Evolutionary conservation across 2,113 vertebrate species (phyloP).

Genomic region (Cebidichthys violaceus): DNA sequence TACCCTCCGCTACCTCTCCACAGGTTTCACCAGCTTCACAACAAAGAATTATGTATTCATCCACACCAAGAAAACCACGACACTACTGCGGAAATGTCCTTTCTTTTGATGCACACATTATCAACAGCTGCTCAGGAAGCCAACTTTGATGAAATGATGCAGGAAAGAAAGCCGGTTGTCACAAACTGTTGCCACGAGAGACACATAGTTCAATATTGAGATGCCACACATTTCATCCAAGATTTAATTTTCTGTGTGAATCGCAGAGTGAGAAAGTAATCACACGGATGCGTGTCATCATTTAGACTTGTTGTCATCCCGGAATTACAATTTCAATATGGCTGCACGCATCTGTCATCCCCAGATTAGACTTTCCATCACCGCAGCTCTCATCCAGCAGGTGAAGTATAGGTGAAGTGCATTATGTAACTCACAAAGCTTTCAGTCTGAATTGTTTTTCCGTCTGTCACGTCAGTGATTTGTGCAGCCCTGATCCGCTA

Average conservation of each 20-base stretch:
- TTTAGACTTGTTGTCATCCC: constrained; percentile 63
- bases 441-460: constrained; percentile 16
- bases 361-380: constrained; percentile 58
- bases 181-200: constrained; percentile 41
- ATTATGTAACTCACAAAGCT: constrained; percentile 33
- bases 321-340: constrained; percentile 67
- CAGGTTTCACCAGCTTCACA: constrained; percentile 21
- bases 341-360: constrained; percentile 55
- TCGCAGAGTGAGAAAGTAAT: constrained; percentile 64
- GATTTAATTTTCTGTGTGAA: constrained; percentile 73
- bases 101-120: constrained; percentile 40
- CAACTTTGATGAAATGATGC: constrained; percentile 13
- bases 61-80: constrained; percentile 10
- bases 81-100: constrained; percentile 27
- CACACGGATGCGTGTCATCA: constrained; percentile 33
- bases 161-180: constrained; percentile 27
- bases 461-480: constrained; percentile 1
- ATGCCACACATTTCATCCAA: constrained; percentile 49
- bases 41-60: constrained; percentile 38
- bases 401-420: constrained; percentile 40
- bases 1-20: constrained; percentile 4
- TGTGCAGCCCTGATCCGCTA: neutral
- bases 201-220: constrained; percentile 32
- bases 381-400: constrained; percentile 14
- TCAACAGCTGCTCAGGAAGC: constrained; percentile 25